phyloP scores from a whole-genome alignment of 2,113 vertebrate genomes.

The Heterotis niloticus region DNA sequence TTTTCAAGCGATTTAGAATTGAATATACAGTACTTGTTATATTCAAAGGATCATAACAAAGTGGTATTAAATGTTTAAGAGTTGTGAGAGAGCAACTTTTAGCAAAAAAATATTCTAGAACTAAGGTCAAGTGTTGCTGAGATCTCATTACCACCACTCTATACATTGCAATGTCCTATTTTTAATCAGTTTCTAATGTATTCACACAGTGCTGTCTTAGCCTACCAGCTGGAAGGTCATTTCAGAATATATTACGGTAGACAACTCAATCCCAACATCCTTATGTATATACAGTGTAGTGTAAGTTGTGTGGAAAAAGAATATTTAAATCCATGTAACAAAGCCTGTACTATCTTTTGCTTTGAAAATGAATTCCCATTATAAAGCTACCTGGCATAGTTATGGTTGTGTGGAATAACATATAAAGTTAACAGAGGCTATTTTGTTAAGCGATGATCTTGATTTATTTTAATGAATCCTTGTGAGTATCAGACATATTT shows the following conservation, averaged over 20 bases:
- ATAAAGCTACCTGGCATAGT: slow-evolving; percentile 14
- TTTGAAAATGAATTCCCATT: slow-evolving; percentile 10
- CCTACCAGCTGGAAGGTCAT: background rate
- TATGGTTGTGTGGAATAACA: slow-evolving; percentile 15
- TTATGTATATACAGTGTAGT: slow-evolving; percentile 10
- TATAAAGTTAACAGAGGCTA: slow-evolving; percentile 16
- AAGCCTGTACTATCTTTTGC: slow-evolving; percentile 5
- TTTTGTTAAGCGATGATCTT: slow-evolving; percentile 10
- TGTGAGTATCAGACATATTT: slow-evolving; percentile 12
- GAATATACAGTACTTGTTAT: slow-evolving; percentile 5
- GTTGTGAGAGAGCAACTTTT: slow-evolving; percentile 9
- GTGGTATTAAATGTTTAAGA: slow-evolving; percentile 5
- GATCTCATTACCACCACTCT: background rate
- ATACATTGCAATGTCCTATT: background rate
- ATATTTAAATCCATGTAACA: background rate
- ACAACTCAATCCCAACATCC: slow-evolving; percentile 2
- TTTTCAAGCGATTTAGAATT: background rate
- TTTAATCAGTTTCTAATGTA: slow-evolving; percentile 6
- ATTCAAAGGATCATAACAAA: slow-evolving; percentile 3
- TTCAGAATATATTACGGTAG: slow-evolving; percentile 18
- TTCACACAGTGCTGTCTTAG: slow-evolving; percentile 13
- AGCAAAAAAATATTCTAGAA: slow-evolving; percentile 2
- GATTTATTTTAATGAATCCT: slow-evolving; percentile 18
- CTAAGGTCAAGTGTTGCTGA: background rate
- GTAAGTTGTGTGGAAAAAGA: background rate